Evolutionary conservation across 2,888 invertebrate genomes (phyloP), one percentile per base, ranked within the genome.

Genomic region (Mechanitis messenoides): DNA sequence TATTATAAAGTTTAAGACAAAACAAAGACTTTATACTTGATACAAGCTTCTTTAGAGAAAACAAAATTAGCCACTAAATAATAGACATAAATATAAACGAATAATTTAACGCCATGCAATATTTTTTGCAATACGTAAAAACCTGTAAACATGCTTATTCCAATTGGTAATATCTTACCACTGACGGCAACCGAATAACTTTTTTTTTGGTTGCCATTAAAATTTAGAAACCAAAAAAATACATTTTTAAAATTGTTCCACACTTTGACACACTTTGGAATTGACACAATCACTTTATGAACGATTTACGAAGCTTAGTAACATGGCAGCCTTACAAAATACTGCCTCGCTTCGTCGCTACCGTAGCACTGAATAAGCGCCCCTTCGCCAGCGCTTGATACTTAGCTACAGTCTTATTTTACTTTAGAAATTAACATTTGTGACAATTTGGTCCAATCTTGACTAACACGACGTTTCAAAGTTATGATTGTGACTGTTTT

Each of bases 161-260:
- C 66, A 68, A 63, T 62, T 69, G 64, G 65, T 60, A 63, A 68
- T 67, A 63, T 69, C 88, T 88, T 88, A 88, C 88, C 88, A 88
- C 88, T 72, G 88, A 88, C 73, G 88, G 88, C 86, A 88, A 89
- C 74, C 87, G 87, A 70, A 86, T 82, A 79, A 88, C 80, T 79
- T 83, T 85, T 84, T 84, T 87, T 87, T 87, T 88, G 73, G 79
- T 82, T 78, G 87, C 82, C 73, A 73, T 73, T 64, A 65, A 71
- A 62, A 62, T 53, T 47, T 58, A 64, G 58, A 59, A 60, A 60
- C 42, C 38, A 53, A 59, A 35, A 47, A 50, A 55, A 54, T 61
- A 57, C 46, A 56, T 58, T 67, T 59, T 63, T 56, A 60, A 53
- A 62, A 61, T 33, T 62, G 66, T 63, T 56, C 58, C 20, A 28